Evolutionary conservation across 2,888 invertebrate species (phyloP).

Genomic region (Thecophora atra): DNA sequence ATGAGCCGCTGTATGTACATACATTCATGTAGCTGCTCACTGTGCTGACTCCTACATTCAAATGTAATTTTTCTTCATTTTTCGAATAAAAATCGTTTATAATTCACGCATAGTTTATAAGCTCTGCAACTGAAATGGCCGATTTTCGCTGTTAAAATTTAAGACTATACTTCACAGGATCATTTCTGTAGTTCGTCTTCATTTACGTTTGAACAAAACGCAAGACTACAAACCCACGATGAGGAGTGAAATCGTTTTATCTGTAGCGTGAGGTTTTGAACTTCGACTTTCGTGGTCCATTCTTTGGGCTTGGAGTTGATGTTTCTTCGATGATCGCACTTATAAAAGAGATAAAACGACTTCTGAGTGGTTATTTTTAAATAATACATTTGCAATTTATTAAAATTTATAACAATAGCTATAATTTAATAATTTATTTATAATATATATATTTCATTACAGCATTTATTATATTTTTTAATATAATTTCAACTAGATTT

Average conservation of each 20-base stretch:
- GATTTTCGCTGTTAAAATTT: conserved; percentile 42
- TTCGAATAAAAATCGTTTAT: not conserved
- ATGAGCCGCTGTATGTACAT: too few species aligned
- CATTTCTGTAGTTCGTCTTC: conserved; percentile 76
- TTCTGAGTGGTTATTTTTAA: conserved; percentile 49
- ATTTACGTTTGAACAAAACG: conserved; percentile 68
- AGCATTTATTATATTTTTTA: too few species aligned
- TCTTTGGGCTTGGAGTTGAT: conserved; percentile 19
- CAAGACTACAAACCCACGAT: conserved; percentile 70
- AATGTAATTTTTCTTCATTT: too few species aligned
- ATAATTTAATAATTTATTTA: too few species aligned
- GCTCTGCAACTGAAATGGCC: conserved; percentile 1
- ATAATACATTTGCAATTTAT: conserved; percentile 41
- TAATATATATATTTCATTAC: too few species aligned
- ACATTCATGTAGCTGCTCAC: not conserved
- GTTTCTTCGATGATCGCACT: conserved; percentile 53
- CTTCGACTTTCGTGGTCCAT: not conserved
- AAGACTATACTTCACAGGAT: conserved; percentile 72
- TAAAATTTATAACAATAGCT: too few species aligned
- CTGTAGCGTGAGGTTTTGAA: conserved; percentile 68
- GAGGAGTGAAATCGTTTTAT: conserved; percentile 69
- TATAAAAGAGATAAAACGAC: conserved; percentile 49
- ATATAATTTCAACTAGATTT: too few species aligned
- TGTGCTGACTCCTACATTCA: not conserved
- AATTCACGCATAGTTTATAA: not conserved